phyloP scores from a whole-genome alignment of 2,888 invertebrate species.

The Drosophila yooni region DNA sequence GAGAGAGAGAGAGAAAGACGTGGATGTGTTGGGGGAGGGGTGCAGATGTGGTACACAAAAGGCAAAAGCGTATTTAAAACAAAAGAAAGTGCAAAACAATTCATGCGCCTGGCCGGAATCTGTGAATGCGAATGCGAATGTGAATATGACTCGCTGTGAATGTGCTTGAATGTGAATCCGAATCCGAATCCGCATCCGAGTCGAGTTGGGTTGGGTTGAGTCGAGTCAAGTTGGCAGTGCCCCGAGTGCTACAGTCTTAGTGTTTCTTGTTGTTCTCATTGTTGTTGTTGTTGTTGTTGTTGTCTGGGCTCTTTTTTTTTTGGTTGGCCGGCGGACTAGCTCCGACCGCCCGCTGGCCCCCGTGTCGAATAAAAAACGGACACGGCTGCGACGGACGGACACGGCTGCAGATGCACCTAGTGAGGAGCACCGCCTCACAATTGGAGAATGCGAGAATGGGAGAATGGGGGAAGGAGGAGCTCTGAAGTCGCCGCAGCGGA shows the following conservation, averaged over 20 bases:
- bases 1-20: not conserved
- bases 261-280: conserved; percentile 3
- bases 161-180: conserved; percentile 37
- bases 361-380: conserved; percentile 66
- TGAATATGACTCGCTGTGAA: conserved; percentile 31
- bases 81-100: conserved; percentile 81
- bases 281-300: conserved; percentile 8
- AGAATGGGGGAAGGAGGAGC: not conserved
- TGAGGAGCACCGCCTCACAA: conserved; percentile 40
- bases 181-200: conserved; percentile 31
- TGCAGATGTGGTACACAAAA: conserved; percentile 51
- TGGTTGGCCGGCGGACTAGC: conserved; percentile 45
- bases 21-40: too few relatives aligned
- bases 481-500: conserved; percentile 79
- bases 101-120: conserved; percentile 64
- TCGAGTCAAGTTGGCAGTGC: conserved; percentile 3
- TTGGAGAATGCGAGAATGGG: conserved; percentile 12
- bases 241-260: conserved; percentile 2
- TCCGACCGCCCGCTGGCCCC: conserved; percentile 52
- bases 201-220: not conserved
- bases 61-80: conserved; percentile 73
- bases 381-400: conserved; percentile 38
- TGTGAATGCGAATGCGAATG: conserved; percentile 30
- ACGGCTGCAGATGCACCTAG: conserved; percentile 69
- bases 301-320: conserved; percentile 17